These are phyloP conservation scores for Agrochola circellaris DNA, from an alignment of 2,888 invertebrate genomes.

Conservation along the genomic window DNA sequence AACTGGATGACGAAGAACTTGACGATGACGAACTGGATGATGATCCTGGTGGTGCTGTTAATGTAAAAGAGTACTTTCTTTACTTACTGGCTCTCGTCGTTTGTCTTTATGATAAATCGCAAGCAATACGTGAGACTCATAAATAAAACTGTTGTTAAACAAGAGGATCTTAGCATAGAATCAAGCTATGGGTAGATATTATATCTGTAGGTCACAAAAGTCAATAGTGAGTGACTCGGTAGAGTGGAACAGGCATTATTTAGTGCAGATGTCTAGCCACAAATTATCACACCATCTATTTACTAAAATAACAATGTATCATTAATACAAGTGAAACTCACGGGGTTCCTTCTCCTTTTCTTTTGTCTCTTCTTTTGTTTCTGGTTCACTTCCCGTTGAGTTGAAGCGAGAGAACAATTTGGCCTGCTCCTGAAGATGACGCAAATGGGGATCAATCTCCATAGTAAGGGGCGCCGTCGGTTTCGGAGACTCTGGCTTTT, in stretches of 20 bases:
- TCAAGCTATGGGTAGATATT: not conserved
- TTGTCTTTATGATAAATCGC: not conserved
- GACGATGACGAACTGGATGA: slow-evolving; percentile 89
- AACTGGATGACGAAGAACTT: slow-evolving; percentile 89
- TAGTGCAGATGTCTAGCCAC: not conserved
- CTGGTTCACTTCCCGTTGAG: slow-evolving; percentile 81
- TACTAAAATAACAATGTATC: not conserved
- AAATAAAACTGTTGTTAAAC: not conserved
- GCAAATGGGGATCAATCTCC: slow-evolving; percentile 89
- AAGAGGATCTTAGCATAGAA: not conserved
- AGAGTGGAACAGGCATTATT: not conserved
- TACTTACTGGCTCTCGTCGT: not conserved
- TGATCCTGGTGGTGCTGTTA: slow-evolving; percentile 86
- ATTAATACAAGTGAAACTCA: slow-evolving; percentile 68
- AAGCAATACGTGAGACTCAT: not conserved
- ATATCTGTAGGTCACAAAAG: not conserved
- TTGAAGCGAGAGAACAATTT: slow-evolving; percentile 89
- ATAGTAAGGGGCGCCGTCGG: slow-evolving; percentile 86
- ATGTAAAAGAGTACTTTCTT: not conserved
- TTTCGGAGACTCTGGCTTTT: slow-evolving; percentile 84
- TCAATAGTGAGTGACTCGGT: not conserved
- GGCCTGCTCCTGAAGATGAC: slow-evolving; percentile 89
- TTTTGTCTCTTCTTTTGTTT: slow-evolving; percentile 73
- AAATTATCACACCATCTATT: not conserved
- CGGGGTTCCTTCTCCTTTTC: slow-evolving; percentile 86